Percentiles rank a stretch among this genome's conserved stretches.
These are phyloP conservation scores for Brachionus paranguensis DNA, from an alignment of 1,140 invertebrate genomes.

Conservation along the genomic window DNA sequence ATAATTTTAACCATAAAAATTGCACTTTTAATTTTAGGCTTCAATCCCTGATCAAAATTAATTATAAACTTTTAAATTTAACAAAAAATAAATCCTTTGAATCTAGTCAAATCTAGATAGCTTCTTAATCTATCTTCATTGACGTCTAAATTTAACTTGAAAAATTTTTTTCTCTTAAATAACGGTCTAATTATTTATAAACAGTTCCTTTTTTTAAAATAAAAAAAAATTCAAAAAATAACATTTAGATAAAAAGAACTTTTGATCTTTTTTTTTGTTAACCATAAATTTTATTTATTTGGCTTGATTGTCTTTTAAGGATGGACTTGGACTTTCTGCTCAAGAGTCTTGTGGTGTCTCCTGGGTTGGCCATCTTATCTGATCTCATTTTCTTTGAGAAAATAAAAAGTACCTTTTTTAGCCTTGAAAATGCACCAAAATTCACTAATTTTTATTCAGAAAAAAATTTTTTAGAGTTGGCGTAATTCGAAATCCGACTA, in stretches of 20 bases:
- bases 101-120: neutral
- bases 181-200: neutral
- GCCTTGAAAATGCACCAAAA: neutral
- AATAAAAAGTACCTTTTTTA: neutral
- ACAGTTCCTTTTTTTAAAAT: neutral
- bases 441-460: too few species aligned
- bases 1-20: neutral
- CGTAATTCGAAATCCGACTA: neutral
- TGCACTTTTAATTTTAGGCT: slow-evolving; percentile 1
- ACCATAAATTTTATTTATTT: neutral
- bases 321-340: neutral
- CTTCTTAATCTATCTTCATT: neutral
- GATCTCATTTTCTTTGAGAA: neutral
- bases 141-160: neutral
- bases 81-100: slow-evolving; percentile 12
- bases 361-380: neutral
- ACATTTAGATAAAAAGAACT: neutral
- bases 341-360: neutral
- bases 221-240: neutral
- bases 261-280: neutral
- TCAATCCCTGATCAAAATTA: neutral
- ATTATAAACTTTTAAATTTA: slow-evolving; percentile 17
- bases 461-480: too few species aligned
- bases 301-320: neutral
- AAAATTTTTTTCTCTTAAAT: neutral